Evolutionary conservation across 2,888 invertebrate species (phyloP), one percentile per base, ranked within the genome.

Genomic region (Erpobdella octoculata): DNA sequence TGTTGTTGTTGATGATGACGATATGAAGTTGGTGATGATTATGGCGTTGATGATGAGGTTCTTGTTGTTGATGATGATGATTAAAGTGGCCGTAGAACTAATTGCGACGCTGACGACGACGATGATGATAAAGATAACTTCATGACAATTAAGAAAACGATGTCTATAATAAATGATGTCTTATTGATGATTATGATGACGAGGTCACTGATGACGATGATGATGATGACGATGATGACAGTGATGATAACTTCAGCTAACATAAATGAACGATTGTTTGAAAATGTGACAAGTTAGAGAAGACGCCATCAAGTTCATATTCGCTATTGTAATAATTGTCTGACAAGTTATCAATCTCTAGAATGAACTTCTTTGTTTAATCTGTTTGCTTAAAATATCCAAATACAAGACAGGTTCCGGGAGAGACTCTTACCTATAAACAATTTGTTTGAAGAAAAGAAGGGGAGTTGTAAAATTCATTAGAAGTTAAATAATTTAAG

Each of bases 181-280:
- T 15, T 21, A 21, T 25, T 21, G 28, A 71, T 70, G 71, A 66
- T 66, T 65, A 71, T 71, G 53, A 66, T 71, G 71, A 71, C 53
- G 71, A 71, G 62, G 64, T 33, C 38, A 59, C 62, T 25, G 67
- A 38, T 38, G 46, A 25, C 37, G 68, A 68, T 68, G 68, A 68
- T 48, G 68, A 68, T 69, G 68, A 68, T 28, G 68, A 53, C 25
- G 53, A 53, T 48, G 68, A 53, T 68, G 68, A 68, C 37, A 53
- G 59, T 59, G 58, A 70, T 5, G 59, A 59, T 58, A 59, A 70
- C 35, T 28, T 33, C 35, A 36, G 46, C n/a, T 33, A n/a, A n/a
- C n/a, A n/a, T n/a, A n/a, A n/a, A n/a, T n/a, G n/a, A n/a, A n/a
- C n/a, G n/a, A n/a, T n/a, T n/a, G n/a, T n/a, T n/a, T n/a, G n/a